Conservation (phyloP, 2,888 invertebrate genomes). For the Cephus runcator region DNA sequence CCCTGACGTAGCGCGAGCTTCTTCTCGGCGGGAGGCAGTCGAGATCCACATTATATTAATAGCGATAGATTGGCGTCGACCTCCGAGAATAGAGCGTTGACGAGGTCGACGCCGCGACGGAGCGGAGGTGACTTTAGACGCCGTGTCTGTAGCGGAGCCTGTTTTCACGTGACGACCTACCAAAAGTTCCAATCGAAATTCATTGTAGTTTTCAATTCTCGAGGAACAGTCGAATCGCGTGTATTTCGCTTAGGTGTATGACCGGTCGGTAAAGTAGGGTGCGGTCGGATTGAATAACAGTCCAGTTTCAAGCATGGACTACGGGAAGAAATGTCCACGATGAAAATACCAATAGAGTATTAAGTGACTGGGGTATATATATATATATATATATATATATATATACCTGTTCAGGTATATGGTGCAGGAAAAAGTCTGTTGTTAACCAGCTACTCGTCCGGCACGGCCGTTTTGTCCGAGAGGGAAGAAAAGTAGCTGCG, state of each 20-base stretch:
- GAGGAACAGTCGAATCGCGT: not conserved
- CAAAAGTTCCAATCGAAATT: not conserved
- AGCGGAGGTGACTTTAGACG: not conserved
- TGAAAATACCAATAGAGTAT: not conserved
- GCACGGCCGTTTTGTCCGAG: not conserved
- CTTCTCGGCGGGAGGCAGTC: slow-evolving; percentile 32
- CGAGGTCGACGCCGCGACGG: not conserved
- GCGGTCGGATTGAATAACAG: not conserved
- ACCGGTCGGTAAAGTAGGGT: not conserved
- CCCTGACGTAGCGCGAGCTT: slow-evolving; percentile 1
- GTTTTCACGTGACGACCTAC: not conserved
- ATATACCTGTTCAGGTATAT: not conserved
- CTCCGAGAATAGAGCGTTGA: slow-evolving; percentile 5
- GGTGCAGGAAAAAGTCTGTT: not conserved
- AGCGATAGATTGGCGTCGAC: slow-evolving; percentile 35
- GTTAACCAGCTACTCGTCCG: not conserved
- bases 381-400: too few relatives aligned
- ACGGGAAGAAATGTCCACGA: not conserved
- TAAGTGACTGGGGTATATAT: not conserved
- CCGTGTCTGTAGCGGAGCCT: not conserved
- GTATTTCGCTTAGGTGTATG: not conserved
- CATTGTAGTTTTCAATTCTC: not conserved
- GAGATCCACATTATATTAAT: slow-evolving; percentile 43
- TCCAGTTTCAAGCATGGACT: not conserved
- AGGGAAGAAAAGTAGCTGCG: not conserved